phyloP scores from a whole-genome alignment of 2,797 vertebrate species.

The Diplodus puntazzo region DNA sequence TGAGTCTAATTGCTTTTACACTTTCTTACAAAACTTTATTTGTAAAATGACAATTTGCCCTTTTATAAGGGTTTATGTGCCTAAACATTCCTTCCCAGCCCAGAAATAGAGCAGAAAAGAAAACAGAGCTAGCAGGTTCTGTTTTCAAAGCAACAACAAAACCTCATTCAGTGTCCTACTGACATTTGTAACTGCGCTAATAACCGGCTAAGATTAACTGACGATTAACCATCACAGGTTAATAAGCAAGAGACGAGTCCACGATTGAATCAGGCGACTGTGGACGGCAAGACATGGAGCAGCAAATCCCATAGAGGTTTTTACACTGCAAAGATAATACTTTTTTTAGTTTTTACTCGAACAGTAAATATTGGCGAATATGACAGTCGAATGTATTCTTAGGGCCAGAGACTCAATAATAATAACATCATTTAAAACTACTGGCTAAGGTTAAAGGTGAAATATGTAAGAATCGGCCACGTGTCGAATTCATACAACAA shows the following conservation, averaged over 20 bases:
- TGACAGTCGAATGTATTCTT: neutral
- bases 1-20: slow-evolving; percentile 1
- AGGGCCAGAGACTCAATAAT: no score
- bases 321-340: neutral
- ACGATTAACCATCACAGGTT: no score
- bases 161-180: neutral
- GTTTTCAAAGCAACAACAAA: neutral
- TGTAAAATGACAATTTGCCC: slow-evolving; percentile 11
- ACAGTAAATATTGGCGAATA: neutral
- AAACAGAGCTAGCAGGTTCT: neutral
- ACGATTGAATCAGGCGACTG: neutral
- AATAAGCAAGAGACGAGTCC: no score
- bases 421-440: no score
- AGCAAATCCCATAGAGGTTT: neutral
- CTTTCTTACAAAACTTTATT: neutral
- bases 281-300: neutral
- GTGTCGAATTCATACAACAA: no score
- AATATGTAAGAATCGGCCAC: no score
- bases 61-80: neutral
- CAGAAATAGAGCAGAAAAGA: slow-evolving; percentile 2
- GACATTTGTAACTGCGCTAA: neutral
- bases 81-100: neutral
- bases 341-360: no score
- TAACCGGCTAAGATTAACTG: no score
- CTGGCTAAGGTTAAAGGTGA: no score